phyloP scores from a whole-genome alignment of 2,888 invertebrate species.

The Brachylomia viminalis region DNA sequence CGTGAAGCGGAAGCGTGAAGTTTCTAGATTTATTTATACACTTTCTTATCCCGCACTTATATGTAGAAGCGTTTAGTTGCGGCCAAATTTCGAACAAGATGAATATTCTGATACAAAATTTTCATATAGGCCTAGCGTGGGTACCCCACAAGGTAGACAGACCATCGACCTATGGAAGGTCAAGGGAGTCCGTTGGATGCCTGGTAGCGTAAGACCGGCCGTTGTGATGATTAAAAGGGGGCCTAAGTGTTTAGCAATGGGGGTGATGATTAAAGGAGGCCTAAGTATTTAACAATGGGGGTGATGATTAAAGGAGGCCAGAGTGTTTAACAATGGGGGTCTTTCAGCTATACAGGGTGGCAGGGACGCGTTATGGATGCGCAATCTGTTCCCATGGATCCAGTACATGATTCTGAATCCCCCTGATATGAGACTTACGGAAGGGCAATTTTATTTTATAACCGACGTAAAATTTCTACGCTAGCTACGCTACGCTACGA shows the following conservation, averaged over 20 bases:
- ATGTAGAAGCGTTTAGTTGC: not conserved
- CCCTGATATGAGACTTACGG: too few relatives aligned
- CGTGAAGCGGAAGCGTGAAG: constrained; percentile 35
- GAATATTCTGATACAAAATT: not conserved
- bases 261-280: not conserved
- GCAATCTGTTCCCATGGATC: too few relatives aligned
- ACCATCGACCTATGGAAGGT: constrained; percentile 10
- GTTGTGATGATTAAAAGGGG: not conserved
- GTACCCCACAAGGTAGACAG: constrained; percentile 1
- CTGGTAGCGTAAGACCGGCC: not conserved
- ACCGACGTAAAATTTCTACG: too few relatives aligned
- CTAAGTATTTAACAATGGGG: too few relatives aligned
- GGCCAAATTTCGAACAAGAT: not conserved
- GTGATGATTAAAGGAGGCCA: not conserved
- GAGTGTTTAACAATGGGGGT: too few relatives aligned
- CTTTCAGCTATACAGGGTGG: too few relatives aligned
- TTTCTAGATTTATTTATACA: constrained; percentile 39
- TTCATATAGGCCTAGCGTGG: not conserved
- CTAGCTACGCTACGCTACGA: too few relatives aligned
- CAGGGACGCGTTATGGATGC: too few relatives aligned
- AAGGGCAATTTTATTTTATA: too few relatives aligned
- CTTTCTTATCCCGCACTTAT: constrained; percentile 7
- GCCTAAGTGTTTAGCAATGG: too few relatives aligned
- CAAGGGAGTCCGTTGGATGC: too few relatives aligned
- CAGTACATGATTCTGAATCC: too few relatives aligned